Base-by-base conservation (phyloP, 2,113 vertebrate species). In the Triplophysa dalaica region DNA sequence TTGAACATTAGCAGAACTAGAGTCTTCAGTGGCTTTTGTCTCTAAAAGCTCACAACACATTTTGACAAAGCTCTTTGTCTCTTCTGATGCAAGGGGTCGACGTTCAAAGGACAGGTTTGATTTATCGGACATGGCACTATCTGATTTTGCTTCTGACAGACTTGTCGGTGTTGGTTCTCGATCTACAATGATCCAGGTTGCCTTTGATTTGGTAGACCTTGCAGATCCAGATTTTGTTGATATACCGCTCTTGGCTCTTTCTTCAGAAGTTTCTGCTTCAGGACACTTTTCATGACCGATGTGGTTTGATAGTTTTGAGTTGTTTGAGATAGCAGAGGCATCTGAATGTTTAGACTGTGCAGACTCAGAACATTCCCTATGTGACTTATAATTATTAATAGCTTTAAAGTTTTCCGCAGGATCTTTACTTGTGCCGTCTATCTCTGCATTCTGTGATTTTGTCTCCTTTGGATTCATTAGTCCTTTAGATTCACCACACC, bases 401-500 rank as follows among this genome's bases (percentile, higher is more conserved):
- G 26, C 54, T 68, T 45, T 33, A 58, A 6, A 29, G 67, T 75
- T 79, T 73, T 78, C 69, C 45, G 19, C 0, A 12, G 2, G 29
- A 29, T 83, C 48, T 78, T 50, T 66, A 68, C 4, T 38, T 24
- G 26, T 65, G 17, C 8, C 43, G 1, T 12, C 85, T 65, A 86
- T 65, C 17, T 79, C 14, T 38, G 29, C 58, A 75, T 63, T 50
- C 24, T 78, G 72, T 48, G 72, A 70, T 79, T 41, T 29, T 41
- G 45, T 78, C 26, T 82, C 76, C 13, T 73, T 54, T 43, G 60
- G 14, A 74, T 70, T 80, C 64, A 60, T 4, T 8, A 5, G 58
- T 50, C 4, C 43, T 84, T 90, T 86, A 83, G 83, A 88, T 13
- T 88, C 89, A 1, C 89, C 84, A 77, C 91, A 92, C 4, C 89